Conservation (phyloP, 2,797 vertebrate species). For the Chiloscyllium punctatum region DNA sequence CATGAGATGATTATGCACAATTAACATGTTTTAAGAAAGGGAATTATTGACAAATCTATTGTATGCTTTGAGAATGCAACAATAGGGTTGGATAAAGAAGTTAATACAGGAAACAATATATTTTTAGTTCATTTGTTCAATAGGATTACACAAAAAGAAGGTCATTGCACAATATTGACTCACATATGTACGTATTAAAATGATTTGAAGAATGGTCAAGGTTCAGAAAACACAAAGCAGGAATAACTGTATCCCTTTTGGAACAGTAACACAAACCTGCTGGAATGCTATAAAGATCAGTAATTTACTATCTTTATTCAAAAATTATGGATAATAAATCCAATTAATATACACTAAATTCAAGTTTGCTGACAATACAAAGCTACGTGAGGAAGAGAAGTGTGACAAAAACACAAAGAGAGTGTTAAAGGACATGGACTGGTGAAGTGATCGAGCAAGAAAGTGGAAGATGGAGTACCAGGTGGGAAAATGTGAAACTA, state of each 20-base stretch:
- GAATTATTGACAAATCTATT: too few relatives aligned
- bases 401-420: background rate
- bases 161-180: too few relatives aligned
- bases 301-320: background rate
- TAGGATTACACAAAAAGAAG: too few relatives aligned
- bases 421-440: background rate
- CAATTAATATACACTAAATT: background rate
- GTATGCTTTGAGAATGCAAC: too few relatives aligned
- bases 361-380: background rate
- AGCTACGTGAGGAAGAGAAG: background rate
- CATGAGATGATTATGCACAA: too few relatives aligned
- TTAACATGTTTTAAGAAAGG: too few relatives aligned
- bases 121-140: too few relatives aligned
- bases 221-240: background rate
- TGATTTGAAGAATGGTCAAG: too few relatives aligned
- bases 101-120: too few relatives aligned
- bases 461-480: background rate
- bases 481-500: background rate
- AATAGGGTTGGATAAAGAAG: too few relatives aligned
- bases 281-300: background rate
- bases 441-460: background rate
- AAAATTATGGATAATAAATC: background rate
- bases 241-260: background rate
- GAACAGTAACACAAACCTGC: background rate
- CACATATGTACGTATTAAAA: too few relatives aligned